phyloP scores from a whole-genome alignment of 2,888 invertebrate genomes.

The Teleiodes luculella region DNA sequence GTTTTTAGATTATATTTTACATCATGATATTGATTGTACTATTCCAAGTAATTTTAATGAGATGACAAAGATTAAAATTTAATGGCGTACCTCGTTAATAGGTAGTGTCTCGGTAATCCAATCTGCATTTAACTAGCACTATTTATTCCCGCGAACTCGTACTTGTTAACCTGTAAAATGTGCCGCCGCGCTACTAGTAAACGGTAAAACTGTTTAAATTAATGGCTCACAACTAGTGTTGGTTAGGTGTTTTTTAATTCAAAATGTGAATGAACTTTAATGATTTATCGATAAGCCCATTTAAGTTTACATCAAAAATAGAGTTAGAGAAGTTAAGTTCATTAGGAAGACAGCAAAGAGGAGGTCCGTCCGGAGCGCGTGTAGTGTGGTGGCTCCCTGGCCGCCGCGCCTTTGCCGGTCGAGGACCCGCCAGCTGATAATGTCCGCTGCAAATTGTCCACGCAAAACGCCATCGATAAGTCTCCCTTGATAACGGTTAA shows the following conservation, averaged over 20 bases:
- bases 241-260: constrained; percentile 7
- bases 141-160: not conserved
- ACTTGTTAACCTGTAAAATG: constrained; percentile 1
- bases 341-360: constrained; percentile 41
- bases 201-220: constrained; percentile 8
- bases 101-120: not conserved
- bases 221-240: constrained; percentile 1
- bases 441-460: constrained; percentile 42
- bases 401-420: not conserved
- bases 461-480: constrained; percentile 39
- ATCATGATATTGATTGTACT: constrained; percentile 3
- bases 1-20: constrained; percentile 11
- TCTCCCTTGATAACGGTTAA: constrained; percentile 63
- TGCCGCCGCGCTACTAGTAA: constrained; percentile 4
- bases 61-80: constrained; percentile 3
- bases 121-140: constrained; percentile 2
- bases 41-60: constrained; percentile 9
- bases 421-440: constrained; percentile 22
- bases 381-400: constrained; percentile 17
- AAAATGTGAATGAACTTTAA: not conserved
- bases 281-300: constrained; percentile 11
- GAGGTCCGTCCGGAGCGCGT: constrained; percentile 34
- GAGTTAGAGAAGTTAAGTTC: constrained; percentile 27
- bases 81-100: not conserved
- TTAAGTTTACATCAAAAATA: constrained; percentile 23